Evolutionary conservation across 2,113 vertebrate species (phyloP), one percentile per base, ranked within the genome.

Genomic region (Litocranius walleri): DNA sequence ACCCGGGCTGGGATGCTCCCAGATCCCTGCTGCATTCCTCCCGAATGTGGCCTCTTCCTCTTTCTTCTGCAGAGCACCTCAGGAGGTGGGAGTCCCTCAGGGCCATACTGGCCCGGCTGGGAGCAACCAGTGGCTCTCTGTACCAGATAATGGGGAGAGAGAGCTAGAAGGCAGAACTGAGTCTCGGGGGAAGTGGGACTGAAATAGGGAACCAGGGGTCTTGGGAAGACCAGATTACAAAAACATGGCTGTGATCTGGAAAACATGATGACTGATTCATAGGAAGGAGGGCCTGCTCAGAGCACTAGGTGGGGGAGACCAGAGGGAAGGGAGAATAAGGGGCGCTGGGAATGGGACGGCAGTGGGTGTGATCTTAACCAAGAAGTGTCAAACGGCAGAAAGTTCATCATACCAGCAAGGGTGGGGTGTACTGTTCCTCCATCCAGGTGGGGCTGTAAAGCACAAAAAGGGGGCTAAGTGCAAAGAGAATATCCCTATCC

Each of bases 21-120:
- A n/a, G 78, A 30, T n/a, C 96, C 84, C 27, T 82, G 95, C 2
- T 71, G 92, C 27, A 87, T 92, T 54, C 57, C 48, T 0, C 67
- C 56, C 12, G 80, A 93, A 77, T 33, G 15, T 23, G 83, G 61
- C 30, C 56, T 91, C 80, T 50, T 96, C 6, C 74, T 96, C 91
- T 95, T 98, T 96, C 95, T 98, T 96, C 96, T 85, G 61, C 95
- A 98, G 57, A 98, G 98, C 62, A 96, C 94, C 94, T 97, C 98
- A 40, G 98, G 98, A 8, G 98, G 94, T 17, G 95, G 98, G 23
- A 98, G 98, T 10, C 85, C 88, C 48, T 90, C 95, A 57, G 50
- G 33, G n/a, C 77, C 3, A 17, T 86, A 77, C 12, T 62, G 4
- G n/a, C 52, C 50, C 74, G 48, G 64, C 90, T 93, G 95, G 40